Evolutionary conservation across 2,113 vertebrate genomes (phyloP), one percentile per base, ranked within the genome.

Genomic region (Hystrix cristata): DNA sequence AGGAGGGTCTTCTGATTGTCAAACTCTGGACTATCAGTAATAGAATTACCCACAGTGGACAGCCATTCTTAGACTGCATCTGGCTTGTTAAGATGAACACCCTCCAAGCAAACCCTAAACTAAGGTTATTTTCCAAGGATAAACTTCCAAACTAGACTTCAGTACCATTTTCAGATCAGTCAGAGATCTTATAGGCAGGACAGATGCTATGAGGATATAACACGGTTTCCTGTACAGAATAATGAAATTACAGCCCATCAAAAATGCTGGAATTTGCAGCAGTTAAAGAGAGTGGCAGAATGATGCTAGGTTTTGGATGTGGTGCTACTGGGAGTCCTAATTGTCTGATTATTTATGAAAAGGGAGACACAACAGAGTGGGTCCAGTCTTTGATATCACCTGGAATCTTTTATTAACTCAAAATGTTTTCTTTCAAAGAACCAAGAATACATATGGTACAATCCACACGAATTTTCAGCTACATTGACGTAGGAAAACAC

Each of bases 341-440:
- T 69, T 34, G n/a, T 83, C 38, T 92, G 34, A 59, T 69, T 84
- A 76, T 72, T 90, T 86, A 65, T 46, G 29, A 94, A 93, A 53
- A 59, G 16, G 80, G 80, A 95, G 23, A 78, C 46, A 62, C n/a
- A 81, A 95, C 5, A 95, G 76, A 90, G 48, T 29, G 9, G 23
- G 27, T 62, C 3, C 60, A 85, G 29, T 27, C 55, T 38, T 84
- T 85, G 57, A 2, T 23, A 87, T 57, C 18, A 88, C n/a, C 88
- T 93, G 86, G 14, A 59, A 79, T 72, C 16, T 27, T 80, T 90
- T 95, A 76, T 60, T 94, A 90, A 72, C 57, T 69, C 74, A n/a
- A 85, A 95, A 79, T 10, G 76, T 81, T 84, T 83, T n/a, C 64
- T 53, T 93, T 27, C 38, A 53, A 92, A 93, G 78, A 93, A 4